Evolutionary conservation across 2,113 vertebrate genomes (phyloP).

Genomic region (Cinclus cinclus): DNA sequence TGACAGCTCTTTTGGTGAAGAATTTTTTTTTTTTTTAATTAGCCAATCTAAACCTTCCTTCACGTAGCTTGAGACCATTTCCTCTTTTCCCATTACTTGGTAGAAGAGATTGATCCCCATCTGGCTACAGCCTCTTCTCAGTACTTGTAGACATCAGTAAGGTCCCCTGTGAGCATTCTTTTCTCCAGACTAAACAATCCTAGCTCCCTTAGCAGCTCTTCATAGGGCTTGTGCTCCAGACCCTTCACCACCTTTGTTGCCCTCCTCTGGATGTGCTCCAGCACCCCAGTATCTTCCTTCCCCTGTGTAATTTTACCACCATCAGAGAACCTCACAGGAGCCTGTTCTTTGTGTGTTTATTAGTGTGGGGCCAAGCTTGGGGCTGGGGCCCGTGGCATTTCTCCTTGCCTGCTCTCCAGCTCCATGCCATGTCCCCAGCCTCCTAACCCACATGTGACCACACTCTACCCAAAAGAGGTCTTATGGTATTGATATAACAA

Average conservation of each 20-base stretch:
- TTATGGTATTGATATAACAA: not conserved
- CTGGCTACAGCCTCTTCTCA: not conserved
- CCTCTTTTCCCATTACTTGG: not conserved
- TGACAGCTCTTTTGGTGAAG: not conserved
- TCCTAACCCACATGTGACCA: fast-evolving
- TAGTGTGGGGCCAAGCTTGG: too few species aligned
- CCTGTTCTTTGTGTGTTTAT: not conserved
- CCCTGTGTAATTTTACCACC: not conserved
- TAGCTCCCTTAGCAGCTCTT: not conserved
- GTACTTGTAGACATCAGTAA: not conserved
- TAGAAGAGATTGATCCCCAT: not conserved
- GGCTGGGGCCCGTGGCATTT: fast-evolving
- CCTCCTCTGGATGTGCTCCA: not conserved
- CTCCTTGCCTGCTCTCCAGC: not conserved
- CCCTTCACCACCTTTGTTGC: not conserved
- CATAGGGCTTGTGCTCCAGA: not conserved
- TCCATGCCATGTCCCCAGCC: not conserved
- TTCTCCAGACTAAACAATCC: not conserved
- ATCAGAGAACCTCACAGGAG: not conserved
- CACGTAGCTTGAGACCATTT: not conserved
- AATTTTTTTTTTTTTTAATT: not conserved
- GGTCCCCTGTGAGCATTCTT: fast-evolving
- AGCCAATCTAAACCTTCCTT: not conserved
- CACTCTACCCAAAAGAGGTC: not conserved
- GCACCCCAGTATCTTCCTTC: not conserved